phyloP scores from a whole-genome alignment of 2,888 invertebrate species.

The Sphaeridia pumilis region DNA sequence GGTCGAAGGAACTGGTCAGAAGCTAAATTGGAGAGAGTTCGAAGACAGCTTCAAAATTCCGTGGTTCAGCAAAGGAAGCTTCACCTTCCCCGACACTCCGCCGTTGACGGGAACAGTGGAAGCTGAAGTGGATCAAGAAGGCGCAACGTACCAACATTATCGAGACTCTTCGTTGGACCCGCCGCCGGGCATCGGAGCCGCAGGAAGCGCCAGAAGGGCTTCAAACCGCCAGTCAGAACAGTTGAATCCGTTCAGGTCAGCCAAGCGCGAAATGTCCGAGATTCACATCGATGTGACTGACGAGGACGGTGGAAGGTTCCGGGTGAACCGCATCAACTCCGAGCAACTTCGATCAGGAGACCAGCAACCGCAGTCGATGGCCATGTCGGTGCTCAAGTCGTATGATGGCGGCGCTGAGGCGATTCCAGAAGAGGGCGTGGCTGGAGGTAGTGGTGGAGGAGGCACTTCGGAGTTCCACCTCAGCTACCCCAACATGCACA shows the following conservation, averaged over 20 bases:
- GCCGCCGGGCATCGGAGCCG: constrained; percentile 3
- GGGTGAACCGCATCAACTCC: constrained; percentile 33
- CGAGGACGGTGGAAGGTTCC: constrained; percentile 27
- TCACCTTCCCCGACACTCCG: constrained; percentile 34
- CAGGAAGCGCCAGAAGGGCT: too few relatives aligned
- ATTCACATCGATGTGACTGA: constrained; percentile 7
- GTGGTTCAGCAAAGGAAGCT: constrained; percentile 35
- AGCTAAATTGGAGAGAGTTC: neutral
- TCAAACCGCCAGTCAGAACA: too few relatives aligned
- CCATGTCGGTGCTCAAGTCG: neutral
- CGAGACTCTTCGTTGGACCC: neutral
- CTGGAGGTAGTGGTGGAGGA: constrained; percentile 36
- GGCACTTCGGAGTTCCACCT: too few relatives aligned
- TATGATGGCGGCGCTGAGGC: constrained; percentile 1
- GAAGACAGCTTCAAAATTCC: constrained; percentile 33
- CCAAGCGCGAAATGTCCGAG: constrained; percentile 21
- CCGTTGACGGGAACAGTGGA: constrained; percentile 18
- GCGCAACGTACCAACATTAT: constrained; percentile 12
- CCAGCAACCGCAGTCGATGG: constrained; percentile 1
- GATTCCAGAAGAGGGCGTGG: constrained; percentile 38
- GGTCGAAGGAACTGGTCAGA: neutral
- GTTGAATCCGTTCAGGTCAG: neutral
- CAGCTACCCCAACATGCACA: constrained; percentile 22
- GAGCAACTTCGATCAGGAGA: constrained; percentile 17
- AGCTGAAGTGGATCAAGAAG: constrained; percentile 11